Evolutionary conservation across 1,140 invertebrate genomes (phyloP), one percentile per base, ranked within the genome.

Genomic region (Anagrus nilaparvatae): DNA sequence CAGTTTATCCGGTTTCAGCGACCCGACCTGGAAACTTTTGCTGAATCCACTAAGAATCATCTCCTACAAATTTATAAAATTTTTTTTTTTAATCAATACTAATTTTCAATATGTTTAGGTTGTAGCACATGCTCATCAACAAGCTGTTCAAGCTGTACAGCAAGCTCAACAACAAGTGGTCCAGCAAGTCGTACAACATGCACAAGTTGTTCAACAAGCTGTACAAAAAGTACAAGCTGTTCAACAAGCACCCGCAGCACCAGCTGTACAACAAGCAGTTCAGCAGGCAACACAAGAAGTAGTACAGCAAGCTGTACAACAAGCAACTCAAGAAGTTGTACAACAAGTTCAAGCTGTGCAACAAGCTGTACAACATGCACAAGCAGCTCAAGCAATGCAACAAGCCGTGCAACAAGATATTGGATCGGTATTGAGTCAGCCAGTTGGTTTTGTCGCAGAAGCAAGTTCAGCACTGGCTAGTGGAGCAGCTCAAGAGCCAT

Each of bases 271-370:
- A 19, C 62, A 64, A 27, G 58, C 59, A 2, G 59, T 61, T 5
- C 60, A 65, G 17, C 62, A 69, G 16, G 59, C 60, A 0, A 54
- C 55, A 5, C 61, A 67, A 31, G 73, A 71, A 56, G 71, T 73
- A 20, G 73, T 77, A 1, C 73, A 74, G 43, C 74, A 76, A 48
- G 74, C 74, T 7, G 72, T 74, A n/a, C 69, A 71, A 38, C 71
- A 74, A 47, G 73, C 70, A 2, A 72, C 74, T 2, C 70, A 69
- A 44, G 73, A 75, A 46, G 73, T 72, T 1, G 74, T 76, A 5
- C 72, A 72, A 40, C 62, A 67, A 48, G 65, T 69, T 1, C 73
- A 76, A 53, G 71, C 72, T 12, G 75, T 76, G 3, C 72, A 73
- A 41, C 74, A 76, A 49, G 74, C 75, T 44, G 75, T 76, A 44